Percentiles rank a stretch among this genome's conserved stretches.
phyloP scores from a whole-genome alignment of 2,797 vertebrate species.

The Bufotes viridis region DNA sequence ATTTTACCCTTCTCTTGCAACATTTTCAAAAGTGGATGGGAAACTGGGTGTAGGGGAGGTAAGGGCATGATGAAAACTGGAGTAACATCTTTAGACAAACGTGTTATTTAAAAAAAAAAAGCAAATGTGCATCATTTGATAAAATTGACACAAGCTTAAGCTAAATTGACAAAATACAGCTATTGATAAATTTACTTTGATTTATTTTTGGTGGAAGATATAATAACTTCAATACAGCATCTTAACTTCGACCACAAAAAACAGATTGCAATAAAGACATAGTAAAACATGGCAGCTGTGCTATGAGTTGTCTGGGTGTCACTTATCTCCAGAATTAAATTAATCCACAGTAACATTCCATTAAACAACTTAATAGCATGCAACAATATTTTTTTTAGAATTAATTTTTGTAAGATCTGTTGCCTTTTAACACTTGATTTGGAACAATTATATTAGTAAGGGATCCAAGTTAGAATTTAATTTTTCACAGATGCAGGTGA shows the following conservation, averaged over 20 bases:
- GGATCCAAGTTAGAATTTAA: slow-evolving; percentile 18
- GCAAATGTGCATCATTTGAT: no score
- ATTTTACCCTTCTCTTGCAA: no score
- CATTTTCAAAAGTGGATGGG: no score
- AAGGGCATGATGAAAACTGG: no score
- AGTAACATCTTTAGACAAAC: no score
- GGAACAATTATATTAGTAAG: slow-evolving; percentile 30
- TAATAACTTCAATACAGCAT: no score
- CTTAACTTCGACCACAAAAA: slow-evolving; percentile 5
- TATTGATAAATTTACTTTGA: not conserved
- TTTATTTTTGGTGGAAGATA: not conserved
- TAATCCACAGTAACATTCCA: slow-evolving; percentile 39
- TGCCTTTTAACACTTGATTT: slow-evolving; percentile 39
- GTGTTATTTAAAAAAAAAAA: no score
- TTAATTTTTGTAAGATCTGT: slow-evolving; percentile 41
- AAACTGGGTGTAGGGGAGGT: no score
- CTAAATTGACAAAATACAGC: no score
- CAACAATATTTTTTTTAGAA: slow-evolving; percentile 51
- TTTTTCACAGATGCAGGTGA: slow-evolving; percentile 13
- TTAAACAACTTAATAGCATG: slow-evolving; percentile 41
- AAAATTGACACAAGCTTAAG: no score
- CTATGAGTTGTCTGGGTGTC: slow-evolving; percentile 36
- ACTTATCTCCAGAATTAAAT: slow-evolving; percentile 49
- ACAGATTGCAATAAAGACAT: slow-evolving; percentile 35
- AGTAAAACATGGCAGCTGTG: slow-evolving; percentile 45